Percentiles rank a stretch among this genome's conserved stretches.
Evolutionary conservation across 2,113 vertebrate species (phyloP).

Genomic region (Anolis carolinensis): DNA sequence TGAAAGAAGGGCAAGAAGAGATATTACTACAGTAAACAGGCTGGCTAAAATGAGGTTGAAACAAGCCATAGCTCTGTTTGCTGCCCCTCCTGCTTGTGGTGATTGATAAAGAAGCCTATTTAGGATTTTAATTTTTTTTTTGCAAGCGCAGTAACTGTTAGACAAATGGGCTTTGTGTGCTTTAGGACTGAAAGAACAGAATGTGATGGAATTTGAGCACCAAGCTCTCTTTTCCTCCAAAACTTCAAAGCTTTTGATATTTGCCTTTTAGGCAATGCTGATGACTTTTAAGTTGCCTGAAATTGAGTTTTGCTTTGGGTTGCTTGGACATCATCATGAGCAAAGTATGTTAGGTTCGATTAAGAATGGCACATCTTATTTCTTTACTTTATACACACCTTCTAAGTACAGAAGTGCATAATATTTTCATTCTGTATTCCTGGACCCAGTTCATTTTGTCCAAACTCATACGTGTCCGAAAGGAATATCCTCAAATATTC

Average conservation of each 20-base stretch:
- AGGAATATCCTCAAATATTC: neutral
- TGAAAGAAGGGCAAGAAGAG: neutral
- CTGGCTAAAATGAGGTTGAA: neutral
- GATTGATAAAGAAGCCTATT: slow-evolving; percentile 22
- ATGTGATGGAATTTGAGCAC: slow-evolving; percentile 21
- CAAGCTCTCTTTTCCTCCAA: neutral
- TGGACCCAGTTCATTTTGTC: neutral
- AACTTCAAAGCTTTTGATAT: slow-evolving; percentile 8
- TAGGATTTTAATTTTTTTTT: neutral
- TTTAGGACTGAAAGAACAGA: slow-evolving; percentile 8
- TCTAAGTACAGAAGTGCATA: neutral
- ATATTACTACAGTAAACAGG: neutral
- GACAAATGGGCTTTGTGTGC: slow-evolving; percentile 24
- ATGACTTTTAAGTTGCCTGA: neutral
- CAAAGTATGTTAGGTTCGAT: neutral
- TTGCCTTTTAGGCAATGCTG: neutral
- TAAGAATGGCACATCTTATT: neutral
- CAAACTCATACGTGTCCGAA: neutral
- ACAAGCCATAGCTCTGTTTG: neutral
- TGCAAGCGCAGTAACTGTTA: neutral
- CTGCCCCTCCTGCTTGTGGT: neutral
- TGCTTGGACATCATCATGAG: neutral
- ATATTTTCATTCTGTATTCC: neutral
- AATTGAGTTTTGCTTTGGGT: neutral
- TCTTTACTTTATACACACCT: neutral